Evolutionary conservation across 2,113 vertebrate genomes (phyloP), one percentile per base, ranked within the genome.

Genomic region (Ranitomeya imitator): DNA sequence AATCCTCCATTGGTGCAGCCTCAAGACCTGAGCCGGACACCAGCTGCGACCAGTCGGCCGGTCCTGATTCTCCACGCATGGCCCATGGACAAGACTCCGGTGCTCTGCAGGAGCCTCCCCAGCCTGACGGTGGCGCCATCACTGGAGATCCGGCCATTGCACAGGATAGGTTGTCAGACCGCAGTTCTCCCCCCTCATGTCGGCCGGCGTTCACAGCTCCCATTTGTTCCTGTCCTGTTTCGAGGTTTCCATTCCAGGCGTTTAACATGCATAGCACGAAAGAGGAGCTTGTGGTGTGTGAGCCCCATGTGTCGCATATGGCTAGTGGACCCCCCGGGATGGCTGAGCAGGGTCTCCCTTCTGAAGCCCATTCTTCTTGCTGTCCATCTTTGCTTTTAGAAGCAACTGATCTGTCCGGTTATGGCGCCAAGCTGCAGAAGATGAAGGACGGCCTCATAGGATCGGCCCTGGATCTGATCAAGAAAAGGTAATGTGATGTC

Each of bases 401-500:
- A 90, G 94, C 95, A 79, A 94, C 95, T 11, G 96, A 97, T 87
- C 93, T 97, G 77, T 97, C 96, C 81, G 95, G 94, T 90, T 98
- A 97, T 19, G 96, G 97, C 89, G 95, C 95, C 90, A 97, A 96
- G 89, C 96, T 98, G 85, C 97, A 96, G 85, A 97, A 95, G 93
- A 97, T 97, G 95, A 97, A 96, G 93, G 95, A 97, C 21, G 97
- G 95, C 85, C 94, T 97, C 90, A 96, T 97, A 85, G 96, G 96
- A 80, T 96, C 96, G 0, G 96, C 96, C 7, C 92, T 97, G 92
- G 96, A 96, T 91, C 96, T 98, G 90, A 97, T 99, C 93, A 97
- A 97, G 92, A 97, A 98, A 93, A 97, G 97, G 97, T 98, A 90
- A 93, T 93, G 78, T 61, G 90, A 59, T 52, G 0, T 85, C 91